phyloP scores from a whole-genome alignment of 2,113 vertebrate genomes.

The Aphelocoma coerulescens region DNA sequence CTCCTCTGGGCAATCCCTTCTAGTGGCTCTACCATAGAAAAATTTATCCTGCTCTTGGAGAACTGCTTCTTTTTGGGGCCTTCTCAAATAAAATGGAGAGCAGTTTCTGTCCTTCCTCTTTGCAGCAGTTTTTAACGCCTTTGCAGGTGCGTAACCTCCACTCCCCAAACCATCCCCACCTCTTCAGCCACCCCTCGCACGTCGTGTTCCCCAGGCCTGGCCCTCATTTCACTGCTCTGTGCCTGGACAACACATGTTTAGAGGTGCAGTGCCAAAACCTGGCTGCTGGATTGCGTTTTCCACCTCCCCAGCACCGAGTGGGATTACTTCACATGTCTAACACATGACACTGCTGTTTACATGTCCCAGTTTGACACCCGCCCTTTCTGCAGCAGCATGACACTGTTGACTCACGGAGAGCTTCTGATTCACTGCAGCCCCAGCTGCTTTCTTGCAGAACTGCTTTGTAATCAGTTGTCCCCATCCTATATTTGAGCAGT shows the following conservation, averaged over 20 bases:
- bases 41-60: not conserved
- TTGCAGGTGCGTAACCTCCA: not conserved
- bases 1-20: not conserved
- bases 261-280: not conserved
- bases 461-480: conserved; percentile 62
- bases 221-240: not conserved
- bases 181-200: not conserved
- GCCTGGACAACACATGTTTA: not conserved
- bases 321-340: conserved; percentile 15
- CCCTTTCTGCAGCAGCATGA: conserved; percentile 1
- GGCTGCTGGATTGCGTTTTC: not conserved
- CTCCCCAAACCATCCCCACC: not conserved
- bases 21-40: not conserved
- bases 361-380: conserved; percentile 30
- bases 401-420: conserved; percentile 7
- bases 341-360: not conserved
- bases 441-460: conserved; percentile 51
- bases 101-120: not conserved
- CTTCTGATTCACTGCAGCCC: conserved; percentile 44
- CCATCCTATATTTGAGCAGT: conserved; percentile 57
- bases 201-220: not conserved
- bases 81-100: not conserved
- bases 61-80: not conserved
- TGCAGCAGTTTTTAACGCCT: not conserved
- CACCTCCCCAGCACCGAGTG: not conserved